phyloP scores from a whole-genome alignment of 2,888 invertebrate genomes.

The Limenitis arthemis region DNA sequence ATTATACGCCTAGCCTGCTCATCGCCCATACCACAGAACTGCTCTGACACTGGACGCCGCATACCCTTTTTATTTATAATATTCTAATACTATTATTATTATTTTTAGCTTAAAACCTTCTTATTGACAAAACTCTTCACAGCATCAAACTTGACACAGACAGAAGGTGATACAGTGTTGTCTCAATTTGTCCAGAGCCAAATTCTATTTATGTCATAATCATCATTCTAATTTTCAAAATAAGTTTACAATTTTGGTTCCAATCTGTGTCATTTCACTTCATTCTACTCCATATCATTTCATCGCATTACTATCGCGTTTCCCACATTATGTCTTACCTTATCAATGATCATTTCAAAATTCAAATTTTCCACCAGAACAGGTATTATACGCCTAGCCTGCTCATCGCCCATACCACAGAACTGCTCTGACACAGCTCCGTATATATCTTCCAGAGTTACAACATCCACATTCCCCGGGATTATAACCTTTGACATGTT shows the following conservation, averaged over 20 bases:
- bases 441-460: constrained; percentile 43
- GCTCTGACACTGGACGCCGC: constrained; percentile 46
- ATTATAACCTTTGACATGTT: constrained; percentile 39
- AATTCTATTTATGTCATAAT: too few relatives aligned
- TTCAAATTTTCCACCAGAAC: constrained; percentile 60
- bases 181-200: too few relatives aligned
- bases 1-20: constrained; percentile 48
- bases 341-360: constrained; percentile 41
- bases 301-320: too few relatives aligned
- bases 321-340: constrained; percentile 33
- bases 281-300: too few relatives aligned
- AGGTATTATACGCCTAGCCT: constrained; percentile 48
- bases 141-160: constrained; percentile 60
- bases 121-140: constrained; percentile 58
- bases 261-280: too few relatives aligned
- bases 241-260: too few relatives aligned
- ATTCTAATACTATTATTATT: not conserved
- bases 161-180: constrained; percentile 57
- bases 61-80: not conserved
- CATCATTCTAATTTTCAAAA: too few relatives aligned
- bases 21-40: constrained; percentile 61
- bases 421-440: constrained; percentile 56
- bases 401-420: constrained; percentile 53
- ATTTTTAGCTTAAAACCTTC: constrained; percentile 50
- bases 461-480: constrained; percentile 38